phyloP scores from a whole-genome alignment of 2,113 vertebrate genomes.

The Anoura caudifer region DNA sequence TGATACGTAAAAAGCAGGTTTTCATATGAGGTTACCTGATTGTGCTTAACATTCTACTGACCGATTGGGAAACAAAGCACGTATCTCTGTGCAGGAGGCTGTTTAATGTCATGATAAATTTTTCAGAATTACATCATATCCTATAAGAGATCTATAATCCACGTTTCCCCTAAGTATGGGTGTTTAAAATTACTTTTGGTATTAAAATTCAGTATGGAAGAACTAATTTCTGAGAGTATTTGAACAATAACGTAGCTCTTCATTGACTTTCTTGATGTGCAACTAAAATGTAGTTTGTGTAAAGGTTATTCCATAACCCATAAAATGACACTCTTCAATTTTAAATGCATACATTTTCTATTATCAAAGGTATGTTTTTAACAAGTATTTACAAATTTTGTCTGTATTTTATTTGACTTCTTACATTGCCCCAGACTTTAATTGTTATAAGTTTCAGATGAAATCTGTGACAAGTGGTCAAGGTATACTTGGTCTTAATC shows the following conservation, averaged over 20 bases:
- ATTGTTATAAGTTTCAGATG: slow-evolving; percentile 16
- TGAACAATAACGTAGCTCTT: not conserved
- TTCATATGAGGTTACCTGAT: not conserved
- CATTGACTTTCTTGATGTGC: not conserved
- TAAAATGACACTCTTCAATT: not conserved
- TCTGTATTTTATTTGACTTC: not conserved
- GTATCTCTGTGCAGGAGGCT: not conserved
- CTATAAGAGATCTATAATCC: not conserved
- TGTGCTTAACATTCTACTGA: not conserved
- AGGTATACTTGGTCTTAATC: slow-evolving; percentile 68
- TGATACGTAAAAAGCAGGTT: not conserved
- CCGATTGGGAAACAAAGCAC: not conserved
- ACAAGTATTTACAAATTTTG: not conserved
- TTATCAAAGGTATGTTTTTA: not conserved
- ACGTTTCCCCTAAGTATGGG: not conserved
- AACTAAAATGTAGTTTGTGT: not conserved
- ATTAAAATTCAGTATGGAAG: not conserved
- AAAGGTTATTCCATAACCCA: not conserved
- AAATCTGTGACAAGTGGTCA: slow-evolving; percentile 42
- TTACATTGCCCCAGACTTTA: not conserved
- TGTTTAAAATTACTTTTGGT: not conserved
- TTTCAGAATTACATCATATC: not conserved
- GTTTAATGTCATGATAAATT: not conserved
- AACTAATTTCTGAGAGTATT: not conserved
- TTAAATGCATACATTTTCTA: not conserved